Evolutionary conservation across 2,888 invertebrate genomes (phyloP), one percentile per base, ranked within the genome.

Genomic region (Timema cristinae): DNA sequence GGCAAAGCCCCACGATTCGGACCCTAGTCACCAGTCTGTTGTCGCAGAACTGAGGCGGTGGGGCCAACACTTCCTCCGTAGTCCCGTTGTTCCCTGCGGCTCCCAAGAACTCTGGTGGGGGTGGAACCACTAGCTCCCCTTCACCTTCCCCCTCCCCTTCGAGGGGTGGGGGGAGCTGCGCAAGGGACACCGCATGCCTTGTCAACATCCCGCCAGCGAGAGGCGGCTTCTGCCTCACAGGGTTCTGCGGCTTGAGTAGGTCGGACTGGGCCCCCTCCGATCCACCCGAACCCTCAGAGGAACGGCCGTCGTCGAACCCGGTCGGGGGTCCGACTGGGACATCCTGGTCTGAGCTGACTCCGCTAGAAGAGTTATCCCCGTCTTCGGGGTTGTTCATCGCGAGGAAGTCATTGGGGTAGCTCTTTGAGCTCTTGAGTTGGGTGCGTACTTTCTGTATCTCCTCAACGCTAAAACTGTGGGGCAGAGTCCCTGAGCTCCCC

Each of bases 31-130:
- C 85, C 75, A 81, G 84, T 71, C 85, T 82, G 76, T 86, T 86
- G 84, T 95, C 95, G 82, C 92, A 93, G 84, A 95, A 95, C 83
- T 95, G 95, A 56, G 95, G 95, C 54, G 95, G 95, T 56, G 95
- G 95, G 48, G 94, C 93, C 75, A 92, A 85, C 15, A 93, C 87
- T 69, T 90, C 85, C 73, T 88, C 87, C 75, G 86, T 87, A 63
- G 61, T 69, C 32, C 70, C 71, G 32, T 32, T 80, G 6, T 77
- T 77, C 47, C 81, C 81, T 2, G 79, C 80, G 7, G 80, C 79
- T 51, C 84, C 85, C 68, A 84, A 84, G 77, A 87, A 88, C 78
- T 88, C 88, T 0, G 87, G 86, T 6, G 87, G 86, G 0, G 89
- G 88, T 1, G 88, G 88, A 5, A 88, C 84, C 9, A 86, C 86